phyloP scores from a whole-genome alignment of 1,140 invertebrate genomes.

The Rhagoletis pomonella region DNA sequence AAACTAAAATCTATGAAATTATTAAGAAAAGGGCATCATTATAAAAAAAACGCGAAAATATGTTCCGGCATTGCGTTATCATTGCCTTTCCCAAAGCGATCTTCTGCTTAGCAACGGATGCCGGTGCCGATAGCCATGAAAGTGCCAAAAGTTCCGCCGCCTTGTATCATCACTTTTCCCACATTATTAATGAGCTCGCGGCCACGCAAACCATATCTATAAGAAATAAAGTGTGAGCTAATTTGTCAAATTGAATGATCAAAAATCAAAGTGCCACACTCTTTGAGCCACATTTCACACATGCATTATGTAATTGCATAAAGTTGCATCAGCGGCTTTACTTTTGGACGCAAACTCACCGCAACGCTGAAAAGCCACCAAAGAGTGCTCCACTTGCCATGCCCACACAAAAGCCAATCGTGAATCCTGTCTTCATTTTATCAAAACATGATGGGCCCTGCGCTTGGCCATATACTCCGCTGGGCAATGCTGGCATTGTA shows the following conservation, averaged over 20 bases:
- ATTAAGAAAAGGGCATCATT: slow-evolving; percentile 58
- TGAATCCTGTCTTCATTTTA: slow-evolving; percentile 95
- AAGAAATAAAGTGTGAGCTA: slow-evolving; percentile 22
- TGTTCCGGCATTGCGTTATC: no score
- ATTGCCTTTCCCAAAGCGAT: slow-evolving; percentile 1
- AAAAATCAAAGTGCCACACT: not conserved
- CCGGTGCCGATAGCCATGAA: slow-evolving; percentile 90
- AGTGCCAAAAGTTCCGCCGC: slow-evolving; percentile 96
- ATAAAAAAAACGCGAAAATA: slow-evolving; percentile 48
- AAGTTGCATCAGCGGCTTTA: slow-evolving; percentile 21
- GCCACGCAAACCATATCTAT: slow-evolving; percentile 91
- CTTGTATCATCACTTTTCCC: slow-evolving; percentile 97
- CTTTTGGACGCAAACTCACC: slow-evolving; percentile 77
- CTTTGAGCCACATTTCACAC: not conserved
- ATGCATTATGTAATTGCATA: slow-evolving; percentile 55
- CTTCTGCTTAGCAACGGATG: slow-evolving; percentile 64
- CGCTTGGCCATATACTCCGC: slow-evolving; percentile 80
- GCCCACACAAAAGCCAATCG: slow-evolving; percentile 95
- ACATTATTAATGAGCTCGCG: slow-evolving; percentile 93
- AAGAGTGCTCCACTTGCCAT: slow-evolving; percentile 96
- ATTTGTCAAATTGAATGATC: not conserved
- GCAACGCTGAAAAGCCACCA: slow-evolving; percentile 93
- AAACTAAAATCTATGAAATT: slow-evolving; percentile 53
- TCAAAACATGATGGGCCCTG: slow-evolving; percentile 92
- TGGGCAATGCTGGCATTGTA: slow-evolving; percentile 83